These are phyloP conservation scores for Salvelinus fontinalis DNA, from an alignment of 2,113 vertebrate species.

Conservation along the genomic window DNA sequence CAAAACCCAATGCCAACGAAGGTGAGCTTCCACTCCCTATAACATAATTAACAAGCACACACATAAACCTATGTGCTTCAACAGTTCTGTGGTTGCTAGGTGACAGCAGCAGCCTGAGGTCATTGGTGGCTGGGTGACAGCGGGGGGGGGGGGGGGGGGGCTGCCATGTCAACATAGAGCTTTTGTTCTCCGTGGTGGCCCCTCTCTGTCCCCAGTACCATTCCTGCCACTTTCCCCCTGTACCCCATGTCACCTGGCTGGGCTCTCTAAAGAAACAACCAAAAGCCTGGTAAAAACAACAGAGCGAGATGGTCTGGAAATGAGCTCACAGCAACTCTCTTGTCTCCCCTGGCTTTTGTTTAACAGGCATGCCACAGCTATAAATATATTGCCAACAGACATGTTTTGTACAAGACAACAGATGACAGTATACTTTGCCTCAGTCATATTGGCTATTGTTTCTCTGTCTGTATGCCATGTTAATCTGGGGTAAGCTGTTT, in stretches of 20 bases:
- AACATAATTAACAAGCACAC: neutral
- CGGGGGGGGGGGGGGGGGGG: neutral
- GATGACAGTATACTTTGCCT: neutral
- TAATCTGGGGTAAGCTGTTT: neutral
- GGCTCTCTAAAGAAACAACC: conserved; percentile 26
- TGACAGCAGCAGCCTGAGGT: conserved; percentile 32
- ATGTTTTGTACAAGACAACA: neutral
- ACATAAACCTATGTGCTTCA: neutral
- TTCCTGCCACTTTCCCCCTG: neutral
- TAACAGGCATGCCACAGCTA: neutral
- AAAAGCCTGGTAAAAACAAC: neutral
- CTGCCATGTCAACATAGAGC: conserved; percentile 32
- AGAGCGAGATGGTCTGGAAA: neutral
- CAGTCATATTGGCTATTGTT: neutral
- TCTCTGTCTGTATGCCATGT: conserved; percentile 11
- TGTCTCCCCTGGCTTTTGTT: neutral
- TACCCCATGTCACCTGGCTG: conserved; percentile 39
- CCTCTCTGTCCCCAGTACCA: conserved; percentile 17
- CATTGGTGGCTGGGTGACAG: conserved; percentile 43
- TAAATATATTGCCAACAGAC: conserved; percentile 11
- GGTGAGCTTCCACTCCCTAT: conserved; percentile 72
- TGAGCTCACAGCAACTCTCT: neutral
- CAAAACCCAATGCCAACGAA: conserved; percentile 93
- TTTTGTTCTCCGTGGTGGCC: conserved; percentile 52
- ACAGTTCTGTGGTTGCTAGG: conserved; percentile 60